Evolutionary conservation across 1,140 invertebrate species (phyloP).

Genomic region (Caligus rogercresseyi): DNA sequence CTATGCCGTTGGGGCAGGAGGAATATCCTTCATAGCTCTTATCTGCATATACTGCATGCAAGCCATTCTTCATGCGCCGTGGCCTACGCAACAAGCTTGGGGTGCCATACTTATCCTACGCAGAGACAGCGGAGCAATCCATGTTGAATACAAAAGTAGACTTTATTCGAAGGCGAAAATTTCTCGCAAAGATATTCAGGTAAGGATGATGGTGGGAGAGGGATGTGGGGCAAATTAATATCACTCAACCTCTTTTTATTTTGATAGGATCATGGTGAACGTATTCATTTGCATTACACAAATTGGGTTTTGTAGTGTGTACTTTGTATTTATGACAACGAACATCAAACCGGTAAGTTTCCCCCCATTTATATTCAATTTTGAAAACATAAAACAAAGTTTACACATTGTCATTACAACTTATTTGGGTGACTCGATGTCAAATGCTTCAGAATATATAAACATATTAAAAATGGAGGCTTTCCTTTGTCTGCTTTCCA

Average conservation of each 20-base stretch:
- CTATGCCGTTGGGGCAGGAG: slow-evolving; percentile 44
- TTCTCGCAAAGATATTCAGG: neutral
- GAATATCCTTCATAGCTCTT: slow-evolving; percentile 50
- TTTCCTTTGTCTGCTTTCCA: no score
- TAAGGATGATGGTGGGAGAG: neutral
- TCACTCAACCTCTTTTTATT: neutral
- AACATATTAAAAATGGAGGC: no score
- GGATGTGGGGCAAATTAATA: slow-evolving; percentile 28
- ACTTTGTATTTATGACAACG: slow-evolving; percentile 77
- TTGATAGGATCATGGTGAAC: slow-evolving; percentile 41
- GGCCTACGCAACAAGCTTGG: neutral
- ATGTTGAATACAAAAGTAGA: neutral
- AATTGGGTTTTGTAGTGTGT: slow-evolving; percentile 87
- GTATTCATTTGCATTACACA: slow-evolving; percentile 75
- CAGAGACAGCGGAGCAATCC: neutral
- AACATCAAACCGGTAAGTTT: slow-evolving; percentile 52
- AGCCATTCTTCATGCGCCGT: slow-evolving; percentile 25
- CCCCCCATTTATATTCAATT: neutral
- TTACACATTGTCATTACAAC: no score
- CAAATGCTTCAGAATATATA: no score
- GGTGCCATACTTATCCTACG: neutral
- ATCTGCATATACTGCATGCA: slow-evolving; percentile 76
- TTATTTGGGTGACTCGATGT: no score
- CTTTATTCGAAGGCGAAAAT: neutral
- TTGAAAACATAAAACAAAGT: no score